Evolutionary conservation across 2,113 vertebrate genomes (phyloP).

Genomic region (Cottus gobio): DNA sequence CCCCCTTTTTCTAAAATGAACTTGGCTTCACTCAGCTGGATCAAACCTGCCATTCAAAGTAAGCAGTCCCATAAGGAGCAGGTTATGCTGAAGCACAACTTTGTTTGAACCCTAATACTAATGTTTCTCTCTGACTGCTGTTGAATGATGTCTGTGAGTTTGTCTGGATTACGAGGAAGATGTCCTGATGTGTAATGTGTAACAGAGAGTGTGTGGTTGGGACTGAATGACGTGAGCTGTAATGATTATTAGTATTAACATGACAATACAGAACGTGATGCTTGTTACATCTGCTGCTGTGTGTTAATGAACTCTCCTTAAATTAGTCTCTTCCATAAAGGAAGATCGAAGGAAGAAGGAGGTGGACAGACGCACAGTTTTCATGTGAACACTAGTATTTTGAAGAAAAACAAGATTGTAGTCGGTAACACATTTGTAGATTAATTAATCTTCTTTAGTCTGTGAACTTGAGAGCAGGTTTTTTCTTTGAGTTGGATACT

Average conservation of each 20-base stretch:
- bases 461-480: background rate
- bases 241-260: conserved; percentile 77
- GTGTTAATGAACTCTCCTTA: conserved; percentile 5
- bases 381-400: background rate
- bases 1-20: conserved; percentile 15
- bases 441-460: background rate
- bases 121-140: conserved; percentile 74
- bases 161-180: conserved; percentile 56
- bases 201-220: conserved; percentile 67
- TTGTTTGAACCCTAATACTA: conserved; percentile 68
- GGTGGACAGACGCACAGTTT: background rate
- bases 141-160: conserved; percentile 67
- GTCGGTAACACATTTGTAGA: background rate
- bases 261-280: conserved; percentile 79
- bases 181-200: conserved; percentile 62
- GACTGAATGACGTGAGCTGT: conserved; percentile 75
- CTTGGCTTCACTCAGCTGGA: conserved; percentile 31
- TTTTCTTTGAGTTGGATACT: too few relatives aligned
- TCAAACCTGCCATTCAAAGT: conserved; percentile 8
- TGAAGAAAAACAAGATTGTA: background rate
- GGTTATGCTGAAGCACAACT: conserved; percentile 48
- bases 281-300: conserved; percentile 53
- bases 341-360: too few relatives aligned
- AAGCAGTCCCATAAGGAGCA: conserved; percentile 15
- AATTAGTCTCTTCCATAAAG: background rate